Percentiles rank a stretch among this genome's conserved stretches.
phyloP scores from a whole-genome alignment of 2,113 vertebrate species.

The Platichthys flesus region DNA sequence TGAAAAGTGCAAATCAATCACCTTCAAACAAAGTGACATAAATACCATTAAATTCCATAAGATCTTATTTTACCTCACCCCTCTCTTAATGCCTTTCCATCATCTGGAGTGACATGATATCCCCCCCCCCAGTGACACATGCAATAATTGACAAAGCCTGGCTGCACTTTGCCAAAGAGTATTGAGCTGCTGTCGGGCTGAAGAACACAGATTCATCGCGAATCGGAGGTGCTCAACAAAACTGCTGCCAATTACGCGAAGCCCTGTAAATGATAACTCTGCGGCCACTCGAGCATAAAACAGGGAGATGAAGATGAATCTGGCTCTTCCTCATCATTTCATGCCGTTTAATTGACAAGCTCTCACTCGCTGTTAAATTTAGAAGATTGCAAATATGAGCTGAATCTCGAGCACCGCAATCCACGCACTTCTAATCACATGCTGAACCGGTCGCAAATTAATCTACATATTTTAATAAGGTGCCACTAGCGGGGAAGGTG shows the following conservation, averaged over 20 bases:
- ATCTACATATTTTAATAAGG: slow-evolving; percentile 96
- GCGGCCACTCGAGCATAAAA: slow-evolving; percentile 93
- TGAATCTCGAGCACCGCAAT: slow-evolving; percentile 89
- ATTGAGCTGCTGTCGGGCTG: slow-evolving; percentile 74
- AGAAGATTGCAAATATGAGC: slow-evolving; percentile 96
- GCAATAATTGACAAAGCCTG: slow-evolving; percentile 80
- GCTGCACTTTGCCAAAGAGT: slow-evolving; percentile 74
- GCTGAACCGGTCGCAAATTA: slow-evolving; percentile 92
- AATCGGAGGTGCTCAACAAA: slow-evolving; percentile 86
- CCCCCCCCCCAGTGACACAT: slow-evolving; percentile 38
- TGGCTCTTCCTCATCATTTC: slow-evolving; percentile 97
- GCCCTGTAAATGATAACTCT: slow-evolving; percentile 93
- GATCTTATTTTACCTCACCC: slow-evolving; percentile 76
- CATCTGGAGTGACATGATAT: slow-evolving; percentile 77
- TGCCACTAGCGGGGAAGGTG: slow-evolving; percentile 75
- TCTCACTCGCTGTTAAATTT: slow-evolving; percentile 93
- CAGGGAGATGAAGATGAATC: slow-evolving; percentile 98
- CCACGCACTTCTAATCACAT: slow-evolving; percentile 88
- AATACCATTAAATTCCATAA: slow-evolving; percentile 76
- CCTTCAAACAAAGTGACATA: slow-evolving; percentile 75
- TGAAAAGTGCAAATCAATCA: slow-evolving; percentile 78
- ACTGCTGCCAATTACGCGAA: slow-evolving; percentile 93
- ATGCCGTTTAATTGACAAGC: slow-evolving; percentile 98
- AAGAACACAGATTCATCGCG: slow-evolving; percentile 88
- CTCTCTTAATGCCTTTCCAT: slow-evolving; percentile 68